Evolutionary conservation across 2,797 vertebrate species (phyloP).

Genomic region (Cuniculus paca): DNA sequence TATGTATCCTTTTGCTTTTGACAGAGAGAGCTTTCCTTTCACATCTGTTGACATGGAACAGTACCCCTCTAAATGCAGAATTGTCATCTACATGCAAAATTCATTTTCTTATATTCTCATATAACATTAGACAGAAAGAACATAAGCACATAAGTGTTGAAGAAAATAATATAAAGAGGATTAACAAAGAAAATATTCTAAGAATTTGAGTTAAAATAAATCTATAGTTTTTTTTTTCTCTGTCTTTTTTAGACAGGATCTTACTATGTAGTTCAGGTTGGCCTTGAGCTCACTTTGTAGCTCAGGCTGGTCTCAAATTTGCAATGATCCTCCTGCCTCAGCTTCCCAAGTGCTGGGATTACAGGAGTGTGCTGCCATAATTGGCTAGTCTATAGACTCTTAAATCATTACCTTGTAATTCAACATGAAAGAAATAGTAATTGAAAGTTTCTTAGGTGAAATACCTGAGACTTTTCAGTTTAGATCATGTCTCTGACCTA

Average conservation of each 20-base stretch:
- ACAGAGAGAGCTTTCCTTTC: neutral
- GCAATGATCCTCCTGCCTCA: no score
- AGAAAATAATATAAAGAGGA: neutral
- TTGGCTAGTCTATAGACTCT: neutral
- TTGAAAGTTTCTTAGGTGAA: neutral
- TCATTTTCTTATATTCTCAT: neutral
- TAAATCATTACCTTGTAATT: neutral
- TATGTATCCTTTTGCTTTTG: neutral
- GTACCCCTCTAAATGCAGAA: neutral
- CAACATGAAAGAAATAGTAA: neutral
- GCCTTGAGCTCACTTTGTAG: no score
- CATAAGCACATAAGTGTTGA: neutral
- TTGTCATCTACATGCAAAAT: neutral
- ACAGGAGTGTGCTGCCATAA: no score
- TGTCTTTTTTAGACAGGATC: no score
- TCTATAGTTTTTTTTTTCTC: no score
- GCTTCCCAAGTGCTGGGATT: no score
- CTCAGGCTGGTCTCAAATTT: no score
- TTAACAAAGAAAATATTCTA: neutral
- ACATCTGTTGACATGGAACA: neutral
- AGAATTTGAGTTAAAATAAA: neutral
- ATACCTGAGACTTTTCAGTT: neutral
- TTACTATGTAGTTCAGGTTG: no score
- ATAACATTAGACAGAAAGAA: conserved; percentile 4
- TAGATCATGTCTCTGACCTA: neutral